Percentiles rank a stretch among this genome's conserved stretches.
phyloP scores from a whole-genome alignment of 2,113 vertebrate species.

The Phrynosoma blainvillii region DNA sequence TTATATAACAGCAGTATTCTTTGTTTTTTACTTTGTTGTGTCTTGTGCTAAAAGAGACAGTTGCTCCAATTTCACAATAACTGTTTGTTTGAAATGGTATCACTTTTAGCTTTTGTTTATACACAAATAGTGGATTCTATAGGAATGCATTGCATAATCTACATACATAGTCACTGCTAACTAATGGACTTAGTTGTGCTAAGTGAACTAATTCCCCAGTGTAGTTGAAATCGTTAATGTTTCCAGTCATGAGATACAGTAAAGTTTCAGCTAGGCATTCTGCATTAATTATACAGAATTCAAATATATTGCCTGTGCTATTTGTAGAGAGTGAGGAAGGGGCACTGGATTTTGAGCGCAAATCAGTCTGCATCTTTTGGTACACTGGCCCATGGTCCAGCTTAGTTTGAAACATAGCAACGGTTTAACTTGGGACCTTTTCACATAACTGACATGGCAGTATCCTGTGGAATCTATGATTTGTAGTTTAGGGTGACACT shows the following conservation, averaged over 20 bases:
- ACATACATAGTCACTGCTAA: constrained; percentile 3
- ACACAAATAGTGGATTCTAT: not conserved
- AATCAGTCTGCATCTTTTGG: not conserved
- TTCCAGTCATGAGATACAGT: not conserved
- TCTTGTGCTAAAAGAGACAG: not conserved
- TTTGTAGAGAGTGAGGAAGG: not conserved
- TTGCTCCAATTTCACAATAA: not conserved
- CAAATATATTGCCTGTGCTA: not conserved
- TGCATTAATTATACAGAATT: not conserved
- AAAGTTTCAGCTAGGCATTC: not conserved
- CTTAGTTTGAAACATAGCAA: not conserved
- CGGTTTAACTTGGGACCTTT: no score
- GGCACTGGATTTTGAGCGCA: not conserved
- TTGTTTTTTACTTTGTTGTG: not conserved
- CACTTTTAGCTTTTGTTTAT: constrained; percentile 2
- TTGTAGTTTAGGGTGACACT: no score
- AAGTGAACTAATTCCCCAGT: constrained; percentile 11
- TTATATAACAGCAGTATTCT: not conserved
- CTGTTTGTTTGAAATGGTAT: not conserved
- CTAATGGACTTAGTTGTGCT: not conserved
- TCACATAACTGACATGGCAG: no score
- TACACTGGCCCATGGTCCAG: not conserved
- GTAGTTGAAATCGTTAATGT: not conserved
- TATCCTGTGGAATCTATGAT: no score
- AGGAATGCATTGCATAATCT: constrained; percentile 2